These are phyloP conservation scores for Alexandromys fortis DNA, from an alignment of 2,113 vertebrate genomes.

Conservation along the genomic window DNA sequence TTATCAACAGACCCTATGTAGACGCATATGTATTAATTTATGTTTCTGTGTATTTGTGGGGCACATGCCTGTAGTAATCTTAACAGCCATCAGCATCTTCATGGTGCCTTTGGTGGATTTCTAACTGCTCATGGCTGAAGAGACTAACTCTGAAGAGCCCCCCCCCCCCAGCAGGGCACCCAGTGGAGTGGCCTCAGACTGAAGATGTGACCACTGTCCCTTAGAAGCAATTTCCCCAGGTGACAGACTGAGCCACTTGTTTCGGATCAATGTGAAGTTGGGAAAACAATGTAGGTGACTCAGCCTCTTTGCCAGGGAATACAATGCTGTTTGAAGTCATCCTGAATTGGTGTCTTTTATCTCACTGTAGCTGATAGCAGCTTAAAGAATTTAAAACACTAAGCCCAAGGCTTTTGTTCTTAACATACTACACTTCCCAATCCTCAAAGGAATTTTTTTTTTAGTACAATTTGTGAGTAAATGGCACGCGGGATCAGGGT, in stretches of 20 bases:
- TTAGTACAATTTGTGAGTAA: background rate
- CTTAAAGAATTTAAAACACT: conserved; percentile 2
- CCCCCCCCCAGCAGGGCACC: no score
- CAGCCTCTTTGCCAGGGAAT: background rate
- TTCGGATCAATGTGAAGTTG: background rate
- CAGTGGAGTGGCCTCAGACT: background rate
- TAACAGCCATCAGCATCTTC: background rate
- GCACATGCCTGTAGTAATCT: background rate
- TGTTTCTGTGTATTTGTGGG: background rate
- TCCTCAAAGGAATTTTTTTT: background rate
- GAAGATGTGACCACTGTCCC: background rate
- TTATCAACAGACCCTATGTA: background rate
- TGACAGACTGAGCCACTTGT: background rate
- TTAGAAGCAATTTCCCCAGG: background rate
- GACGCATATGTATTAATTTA: background rate
- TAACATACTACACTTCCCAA: background rate
- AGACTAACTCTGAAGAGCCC: background rate
- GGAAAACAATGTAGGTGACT: background rate
- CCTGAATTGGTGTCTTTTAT: background rate
- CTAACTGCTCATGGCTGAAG: background rate
- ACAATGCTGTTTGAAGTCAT: background rate
- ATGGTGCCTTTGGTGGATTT: background rate
- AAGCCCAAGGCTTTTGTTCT: background rate
- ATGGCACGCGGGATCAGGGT: background rate
- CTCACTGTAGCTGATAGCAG: background rate